These are phyloP conservation scores for Phyllotreta cruciferae DNA, from an alignment of 2,888 invertebrate genomes.

Conservation along the genomic window DNA sequence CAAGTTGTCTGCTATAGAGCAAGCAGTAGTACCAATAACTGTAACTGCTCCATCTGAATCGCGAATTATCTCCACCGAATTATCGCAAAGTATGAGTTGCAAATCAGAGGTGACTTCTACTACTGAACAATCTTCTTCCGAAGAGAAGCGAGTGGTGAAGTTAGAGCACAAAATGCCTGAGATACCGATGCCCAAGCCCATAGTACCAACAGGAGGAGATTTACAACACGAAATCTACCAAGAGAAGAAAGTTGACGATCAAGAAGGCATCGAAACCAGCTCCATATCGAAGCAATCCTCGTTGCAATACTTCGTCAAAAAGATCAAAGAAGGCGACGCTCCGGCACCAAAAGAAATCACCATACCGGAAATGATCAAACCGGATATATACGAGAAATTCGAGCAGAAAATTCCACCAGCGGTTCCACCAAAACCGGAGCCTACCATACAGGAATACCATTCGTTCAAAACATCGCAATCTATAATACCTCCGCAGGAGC, in stretches of 20 bases:
- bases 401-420: slow-evolving; percentile 52
- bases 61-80: slow-evolving; percentile 42
- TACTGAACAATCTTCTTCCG: slow-evolving; percentile 54
- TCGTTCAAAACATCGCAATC: slow-evolving; percentile 39
- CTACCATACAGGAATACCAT: slow-evolving; percentile 43
- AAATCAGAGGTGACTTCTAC: slow-evolving; percentile 55
- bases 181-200: slow-evolving; percentile 50
- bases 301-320: slow-evolving; percentile 71
- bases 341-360: slow-evolving; percentile 58
- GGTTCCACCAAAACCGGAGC: slow-evolving; percentile 45
- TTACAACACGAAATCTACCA: slow-evolving; percentile 38
- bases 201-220: slow-evolving; percentile 38
- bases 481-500: slow-evolving; percentile 32
- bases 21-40: slow-evolving; percentile 42
- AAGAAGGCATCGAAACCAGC: slow-evolving; percentile 63
- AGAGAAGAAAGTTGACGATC: slow-evolving; percentile 46
- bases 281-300: slow-evolving; percentile 71
- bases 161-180: slow-evolving; percentile 55
- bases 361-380: slow-evolving; percentile 53
- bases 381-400: slow-evolving; percentile 60
- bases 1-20: slow-evolving; percentile 49
- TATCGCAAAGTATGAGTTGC: slow-evolving; percentile 49
- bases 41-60: slow-evolving; percentile 37
- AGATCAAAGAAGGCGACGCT: slow-evolving; percentile 64
- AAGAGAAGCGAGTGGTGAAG: slow-evolving; percentile 56